Percentiles rank a stretch among this genome's conserved stretches.
Evolutionary conservation across 2,797 vertebrate genomes (phyloP).

Genomic region (Brachymystax lenok): DNA sequence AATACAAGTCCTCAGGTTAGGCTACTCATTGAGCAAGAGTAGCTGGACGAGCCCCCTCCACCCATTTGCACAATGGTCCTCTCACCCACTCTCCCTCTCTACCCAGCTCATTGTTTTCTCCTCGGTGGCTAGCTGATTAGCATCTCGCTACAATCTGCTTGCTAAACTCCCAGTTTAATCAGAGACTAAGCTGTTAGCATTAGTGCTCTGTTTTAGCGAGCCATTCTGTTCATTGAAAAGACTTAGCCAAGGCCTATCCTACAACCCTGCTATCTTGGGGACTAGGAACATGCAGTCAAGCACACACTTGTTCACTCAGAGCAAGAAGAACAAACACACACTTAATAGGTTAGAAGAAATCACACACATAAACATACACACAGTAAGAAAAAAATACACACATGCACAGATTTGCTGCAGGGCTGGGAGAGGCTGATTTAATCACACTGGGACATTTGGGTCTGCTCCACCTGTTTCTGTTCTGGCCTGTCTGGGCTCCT

Average conservation of each 20-base stretch:
- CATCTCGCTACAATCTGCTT: not conserved
- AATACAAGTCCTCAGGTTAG: not conserved
- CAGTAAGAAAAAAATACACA: not conserved
- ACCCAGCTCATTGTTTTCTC: not conserved
- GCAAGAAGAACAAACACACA: too few relatives aligned
- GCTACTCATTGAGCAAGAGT: not conserved
- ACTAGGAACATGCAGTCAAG: not conserved
- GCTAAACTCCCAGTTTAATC: not conserved
- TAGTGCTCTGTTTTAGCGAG: not conserved
- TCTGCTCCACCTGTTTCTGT: constrained; percentile 7
- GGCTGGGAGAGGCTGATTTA: constrained; percentile 25
- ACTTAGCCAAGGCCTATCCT: not conserved
- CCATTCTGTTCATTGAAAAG: not conserved
- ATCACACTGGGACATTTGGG: constrained; percentile 29
- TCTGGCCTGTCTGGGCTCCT: not conserved
- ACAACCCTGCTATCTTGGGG: not conserved
- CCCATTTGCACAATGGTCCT: not conserved
- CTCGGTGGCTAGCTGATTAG: not conserved
- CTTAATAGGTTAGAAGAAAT: too few relatives aligned
- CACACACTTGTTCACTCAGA: not conserved
- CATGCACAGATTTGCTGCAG: constrained; percentile 9
- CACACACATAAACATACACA: not conserved
- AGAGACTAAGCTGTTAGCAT: not conserved
- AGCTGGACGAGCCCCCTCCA: not conserved
- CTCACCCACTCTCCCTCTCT: not conserved